Base-by-base conservation (phyloP, 2,888 invertebrate genomes). In the Priocnemis perturbator region DNA sequence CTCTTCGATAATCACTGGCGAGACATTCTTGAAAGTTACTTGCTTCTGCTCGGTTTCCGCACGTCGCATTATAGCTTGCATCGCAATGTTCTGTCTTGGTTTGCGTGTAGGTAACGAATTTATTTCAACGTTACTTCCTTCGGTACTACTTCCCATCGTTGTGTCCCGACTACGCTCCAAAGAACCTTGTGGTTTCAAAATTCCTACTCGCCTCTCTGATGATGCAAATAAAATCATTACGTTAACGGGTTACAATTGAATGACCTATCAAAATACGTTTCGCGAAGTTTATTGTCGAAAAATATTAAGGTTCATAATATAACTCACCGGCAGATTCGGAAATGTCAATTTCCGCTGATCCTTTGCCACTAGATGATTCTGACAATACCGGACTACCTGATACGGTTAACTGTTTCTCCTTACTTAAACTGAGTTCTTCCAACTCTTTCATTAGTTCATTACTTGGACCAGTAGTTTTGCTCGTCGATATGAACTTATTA, bases 21-120 rank as follows among this genome's bases (percentile, higher is more conserved):
- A 87, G 7, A 86, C 74, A 59, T 88, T 88, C 61, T 85, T 87
- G 30, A 88, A 88, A 9, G 87, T 87, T 47, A 87, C 87, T 90
- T 94, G 93, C 86, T 94, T 94, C 82, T 93, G 93, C 56, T 91
- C 91, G 76, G 93, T 93, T 85, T 94, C 94, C 77, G 93, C 93
- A 72, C 94, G 93, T 74, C 93, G 90, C 90, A 94, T 92, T 83
- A 94, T 93, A 72, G 94, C 93, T 67, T 94, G 94, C 91, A 96
- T 93, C 0, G 95, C 96, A 56, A 95, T 94, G 88, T 96, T 96
- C 84, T 95, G 95, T 71, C 95, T 80, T 0, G 86, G 86, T 64
- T 86, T 88, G 4, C 87, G 82, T 5, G 71, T 71, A 0, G 77
- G 67, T n/a, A 62, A 50, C n/a, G 65, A 14, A 65, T 78, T 83